Evolutionary conservation across 2,113 vertebrate genomes (phyloP).

Genomic region (Ranitomeya variabilis): DNA sequence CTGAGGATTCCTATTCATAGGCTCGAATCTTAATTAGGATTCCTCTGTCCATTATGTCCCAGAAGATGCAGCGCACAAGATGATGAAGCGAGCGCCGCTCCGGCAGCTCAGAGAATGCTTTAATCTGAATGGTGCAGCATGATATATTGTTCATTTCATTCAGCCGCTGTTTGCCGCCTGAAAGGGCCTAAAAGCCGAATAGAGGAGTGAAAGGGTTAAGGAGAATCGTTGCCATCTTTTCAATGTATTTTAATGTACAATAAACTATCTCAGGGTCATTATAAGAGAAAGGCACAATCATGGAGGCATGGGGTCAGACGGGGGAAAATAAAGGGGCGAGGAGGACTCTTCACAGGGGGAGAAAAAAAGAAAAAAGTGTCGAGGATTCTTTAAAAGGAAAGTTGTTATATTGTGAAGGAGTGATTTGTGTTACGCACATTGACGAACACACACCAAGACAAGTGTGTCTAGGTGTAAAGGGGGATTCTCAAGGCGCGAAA

Average conservation of each 20-base stretch:
- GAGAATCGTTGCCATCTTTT: conserved; percentile 11
- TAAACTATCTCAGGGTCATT: conserved; percentile 46
- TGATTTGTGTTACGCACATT: conserved; percentile 32
- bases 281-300: conserved; percentile 22
- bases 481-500: too few species aligned
- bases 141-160: conserved; percentile 48
- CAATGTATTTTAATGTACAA: conserved; percentile 36
- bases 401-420: conserved; percentile 24
- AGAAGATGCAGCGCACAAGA: conserved; percentile 11
- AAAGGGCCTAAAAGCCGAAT: conserved; percentile 26
- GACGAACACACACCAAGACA: conserved; percentile 37
- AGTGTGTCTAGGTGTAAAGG: conserved; percentile 8
- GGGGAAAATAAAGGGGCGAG: neutral
- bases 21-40: conserved; percentile 32
- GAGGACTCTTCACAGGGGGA: conserved; percentile 30
- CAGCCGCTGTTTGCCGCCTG: conserved; percentile 37
- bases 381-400: conserved; percentile 7
- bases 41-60: conserved; percentile 2
- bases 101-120: conserved; percentile 23
- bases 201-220: conserved; percentile 13
- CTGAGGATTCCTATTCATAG: neutral
- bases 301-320: conserved; percentile 21
- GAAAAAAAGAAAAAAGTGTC: neutral
- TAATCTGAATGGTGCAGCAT: conserved; percentile 35
- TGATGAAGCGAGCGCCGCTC: conserved; percentile 16